Evolutionary conservation across 2,113 vertebrate genomes (phyloP), one percentile per base, ranked within the genome.

Genomic region (Hippocampus abdominalis): DNA sequence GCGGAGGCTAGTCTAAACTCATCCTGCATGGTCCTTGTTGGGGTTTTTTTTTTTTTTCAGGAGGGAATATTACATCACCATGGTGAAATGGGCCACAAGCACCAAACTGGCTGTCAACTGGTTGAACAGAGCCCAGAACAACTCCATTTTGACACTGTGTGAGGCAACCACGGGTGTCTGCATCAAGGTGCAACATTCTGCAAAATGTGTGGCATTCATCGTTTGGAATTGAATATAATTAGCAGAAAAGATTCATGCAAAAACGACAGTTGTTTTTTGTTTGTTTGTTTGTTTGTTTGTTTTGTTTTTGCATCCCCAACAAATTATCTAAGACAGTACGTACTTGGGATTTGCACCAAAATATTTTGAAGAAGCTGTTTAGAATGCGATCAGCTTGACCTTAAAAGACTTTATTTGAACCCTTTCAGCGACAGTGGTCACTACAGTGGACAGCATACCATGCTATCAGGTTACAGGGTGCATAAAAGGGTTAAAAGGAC

Each of bases 91-190:
- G 97, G 95, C 96, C 57, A 96, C 96, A 74, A 98, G 94, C 87
- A 99, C 96, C 79, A 99, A 98, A 84, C 93, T 99, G 75, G 96
- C 96, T 3, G 94, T 99, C 36, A 99, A 98, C 91, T 99, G 97
- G 97, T 90, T 99, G 77, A 99, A 96, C 93, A 89, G 97, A 70
- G 96, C 94, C 0, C 97, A 99, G 91, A 99, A 99, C 18, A 94
- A 96, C 82, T 99, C 97, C 2, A 95, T 99, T 87, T 90, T 99
- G 81, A 98, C 97, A 0, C 90, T 99, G 66, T 99, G 97, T 1
- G 96, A 97, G 0, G 95, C 94, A n/a, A 98, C 96, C 56, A 98
- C 97, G 0, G 97, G 97, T 1, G 94, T 99, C 81, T 99, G 97
- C 88, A 93, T 94, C 0, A 98, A 98, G 96, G 97, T 98, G 75